Conservation (phyloP, 2,113 vertebrate species). For the Camelus bactrianus region DNA sequence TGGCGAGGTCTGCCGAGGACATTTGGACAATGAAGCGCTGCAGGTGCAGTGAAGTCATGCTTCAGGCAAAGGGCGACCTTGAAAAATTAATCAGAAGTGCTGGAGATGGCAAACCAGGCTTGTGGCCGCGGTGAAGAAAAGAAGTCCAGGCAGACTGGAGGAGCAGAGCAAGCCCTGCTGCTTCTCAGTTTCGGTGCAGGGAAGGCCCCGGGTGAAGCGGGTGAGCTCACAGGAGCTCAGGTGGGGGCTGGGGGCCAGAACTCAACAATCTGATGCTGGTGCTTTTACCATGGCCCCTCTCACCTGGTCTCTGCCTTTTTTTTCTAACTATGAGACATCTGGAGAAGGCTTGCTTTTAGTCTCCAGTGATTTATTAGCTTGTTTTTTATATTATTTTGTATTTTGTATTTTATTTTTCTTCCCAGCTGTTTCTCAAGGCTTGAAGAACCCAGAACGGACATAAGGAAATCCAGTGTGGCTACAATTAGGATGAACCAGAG, state of each 20-base stretch:
- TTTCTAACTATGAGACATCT: not conserved
- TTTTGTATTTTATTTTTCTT: not conserved
- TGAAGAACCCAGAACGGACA: not conserved
- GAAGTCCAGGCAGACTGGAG: not conserved
- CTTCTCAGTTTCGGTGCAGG: not conserved
- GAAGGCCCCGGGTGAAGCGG: not conserved
- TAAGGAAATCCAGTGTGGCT: not conserved
- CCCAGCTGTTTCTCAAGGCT: conserved; percentile 3
- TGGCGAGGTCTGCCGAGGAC: conserved; percentile 68
- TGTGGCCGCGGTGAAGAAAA: not conserved
- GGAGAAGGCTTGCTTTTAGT: conserved; percentile 1
- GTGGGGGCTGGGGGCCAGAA: not conserved
- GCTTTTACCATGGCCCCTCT: not conserved
- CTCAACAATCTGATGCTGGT: not conserved
- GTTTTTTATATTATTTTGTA: not conserved
- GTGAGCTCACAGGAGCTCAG: not conserved
- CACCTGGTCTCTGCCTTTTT: not conserved
- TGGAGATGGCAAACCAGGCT: not conserved
- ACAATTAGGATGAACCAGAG: not conserved
- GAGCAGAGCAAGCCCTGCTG: not conserved
- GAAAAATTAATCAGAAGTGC: conserved; percentile 37
- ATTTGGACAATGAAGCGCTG: conserved; percentile 56
- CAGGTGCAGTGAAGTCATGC: conserved; percentile 73
- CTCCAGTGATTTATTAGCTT: not conserved
- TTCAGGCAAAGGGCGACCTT: conserved; percentile 56